A percentile compares a stretch with the other conserved stretches of the same genome.
phyloP scores from a whole-genome alignment of 2,797 vertebrate genomes.

The Helicolenus hilgendorfi region DNA sequence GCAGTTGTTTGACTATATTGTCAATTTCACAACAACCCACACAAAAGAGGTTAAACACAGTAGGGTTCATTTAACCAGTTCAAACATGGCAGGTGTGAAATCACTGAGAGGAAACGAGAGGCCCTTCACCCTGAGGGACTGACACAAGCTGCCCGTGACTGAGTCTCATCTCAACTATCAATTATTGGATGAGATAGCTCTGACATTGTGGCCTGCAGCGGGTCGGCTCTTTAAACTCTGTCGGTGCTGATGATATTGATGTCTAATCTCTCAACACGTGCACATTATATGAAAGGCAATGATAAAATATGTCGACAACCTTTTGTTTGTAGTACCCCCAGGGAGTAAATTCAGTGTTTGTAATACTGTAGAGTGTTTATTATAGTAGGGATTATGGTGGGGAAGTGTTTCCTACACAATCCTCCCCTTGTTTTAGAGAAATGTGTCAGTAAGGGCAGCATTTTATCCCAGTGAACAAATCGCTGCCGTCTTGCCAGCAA shows the following conservation, averaged over 20 bases:
- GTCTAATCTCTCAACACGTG: background rate
- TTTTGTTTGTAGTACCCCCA: background rate
- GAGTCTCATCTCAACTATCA: slow-evolving; percentile 47
- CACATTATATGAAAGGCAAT: background rate
- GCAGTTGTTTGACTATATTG: slow-evolving; percentile 29
- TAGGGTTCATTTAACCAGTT: slow-evolving; percentile 51
- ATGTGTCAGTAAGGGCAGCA: slow-evolving; percentile 1
- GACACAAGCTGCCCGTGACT: slow-evolving; percentile 43
- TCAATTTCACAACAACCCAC: slow-evolving; percentile 24
- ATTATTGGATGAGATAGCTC: slow-evolving; percentile 47
- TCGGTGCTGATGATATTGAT: slow-evolving; percentile 8
- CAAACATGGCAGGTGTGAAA: slow-evolving; percentile 71
- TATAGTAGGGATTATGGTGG: background rate
- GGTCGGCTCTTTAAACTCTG: slow-evolving; percentile 27
- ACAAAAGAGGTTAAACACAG: slow-evolving; percentile 43
- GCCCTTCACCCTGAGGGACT: slow-evolving; percentile 29
- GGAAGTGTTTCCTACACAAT: background rate
- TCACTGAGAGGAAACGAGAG: slow-evolving; percentile 34
- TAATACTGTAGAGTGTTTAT: background rate
- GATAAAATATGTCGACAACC: background rate
- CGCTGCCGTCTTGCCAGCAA: background rate
- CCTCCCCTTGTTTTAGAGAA: background rate
- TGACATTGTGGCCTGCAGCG: slow-evolving; percentile 41
- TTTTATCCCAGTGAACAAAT: slow-evolving; percentile 20
- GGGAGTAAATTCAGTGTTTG: background rate